Conservation (phyloP, 2,113 vertebrate genomes). For the Puffinus mauretanicus region DNA sequence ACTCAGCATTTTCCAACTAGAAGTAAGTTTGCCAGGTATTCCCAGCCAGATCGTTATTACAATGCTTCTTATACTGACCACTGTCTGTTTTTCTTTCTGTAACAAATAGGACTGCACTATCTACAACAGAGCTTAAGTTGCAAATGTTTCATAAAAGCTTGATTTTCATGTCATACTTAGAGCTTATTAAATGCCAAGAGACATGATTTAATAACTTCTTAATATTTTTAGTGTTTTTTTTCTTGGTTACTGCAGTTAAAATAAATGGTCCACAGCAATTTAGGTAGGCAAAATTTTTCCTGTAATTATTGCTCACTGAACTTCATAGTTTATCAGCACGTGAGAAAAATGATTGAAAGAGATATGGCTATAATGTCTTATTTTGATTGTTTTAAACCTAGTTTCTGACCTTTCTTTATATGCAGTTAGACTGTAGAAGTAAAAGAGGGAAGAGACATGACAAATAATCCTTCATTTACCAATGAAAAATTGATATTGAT, state of each 20-base stretch:
- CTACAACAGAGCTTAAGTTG: not conserved
- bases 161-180: not conserved
- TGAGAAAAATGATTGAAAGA: not conserved
- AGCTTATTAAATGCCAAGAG: not conserved
- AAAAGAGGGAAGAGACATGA: not conserved
- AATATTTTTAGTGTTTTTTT: not conserved
- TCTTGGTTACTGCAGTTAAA: not conserved
- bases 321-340: not conserved
- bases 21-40: not conserved
- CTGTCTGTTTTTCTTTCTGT: not conserved
- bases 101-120: not conserved
- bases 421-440: not conserved
- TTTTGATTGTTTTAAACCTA: not conserved
- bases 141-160: not conserved
- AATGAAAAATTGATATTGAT: not conserved
- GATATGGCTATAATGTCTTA: not conserved
- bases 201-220: not conserved
- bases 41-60: not conserved
- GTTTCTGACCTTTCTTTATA: not conserved
- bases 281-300: not conserved
- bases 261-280: not conserved
- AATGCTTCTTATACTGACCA: not conserved
- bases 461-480: not conserved
- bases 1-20: not conserved
- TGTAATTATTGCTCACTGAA: not conserved